A percentile compares a stretch with the other conserved stretches of the same genome.
phyloP scores from a whole-genome alignment of 2,797 vertebrate species.

The Notolabrus celidotus region DNA sequence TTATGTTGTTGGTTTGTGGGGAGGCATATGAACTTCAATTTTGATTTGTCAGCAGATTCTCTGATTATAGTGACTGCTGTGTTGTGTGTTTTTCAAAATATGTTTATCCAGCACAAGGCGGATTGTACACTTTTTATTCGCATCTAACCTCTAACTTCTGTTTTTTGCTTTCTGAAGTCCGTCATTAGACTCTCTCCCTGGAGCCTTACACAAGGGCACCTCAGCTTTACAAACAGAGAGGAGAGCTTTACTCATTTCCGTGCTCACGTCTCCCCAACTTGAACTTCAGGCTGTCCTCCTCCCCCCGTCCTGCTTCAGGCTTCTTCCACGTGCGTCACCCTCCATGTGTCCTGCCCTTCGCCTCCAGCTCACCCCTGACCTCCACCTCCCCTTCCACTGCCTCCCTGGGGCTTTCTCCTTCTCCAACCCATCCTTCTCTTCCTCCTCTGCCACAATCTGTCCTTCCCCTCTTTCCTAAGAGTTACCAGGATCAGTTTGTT shows the following conservation, averaged over 20 bases:
- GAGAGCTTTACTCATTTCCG: conserved; percentile 23
- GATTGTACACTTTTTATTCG: not conserved
- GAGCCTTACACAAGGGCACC: conserved; percentile 37
- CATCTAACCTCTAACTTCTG: not conserved
- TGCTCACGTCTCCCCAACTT: conserved; percentile 3
- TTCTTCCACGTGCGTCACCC: conserved; percentile 36
- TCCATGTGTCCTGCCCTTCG: conserved; percentile 6
- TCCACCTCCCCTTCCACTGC: conserved; percentile 42
- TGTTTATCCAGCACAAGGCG: not conserved
- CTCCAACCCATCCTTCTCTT: conserved; percentile 23
- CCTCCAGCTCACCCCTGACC: conserved; percentile 49
- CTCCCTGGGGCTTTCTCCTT: conserved; percentile 51
- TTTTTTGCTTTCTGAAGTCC: conserved; percentile 2
- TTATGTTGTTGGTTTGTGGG: not conserved
- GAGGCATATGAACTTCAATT: conserved; percentile 6
- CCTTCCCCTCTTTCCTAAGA: conserved; percentile 35
- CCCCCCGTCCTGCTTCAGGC: conserved; percentile 4
- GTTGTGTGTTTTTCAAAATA: conserved; percentile 8
- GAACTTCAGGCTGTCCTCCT: conserved; percentile 10
- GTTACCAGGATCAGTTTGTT: conserved; percentile 38
- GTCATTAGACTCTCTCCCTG: conserved; percentile 5
- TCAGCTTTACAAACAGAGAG: conserved; percentile 13
- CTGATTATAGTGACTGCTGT: not conserved
- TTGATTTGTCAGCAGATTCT: conserved; percentile 16
- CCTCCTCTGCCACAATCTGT: not conserved